Conservation (phyloP, 2,113 vertebrate species). For the rat (Rattus norvegicus) region DNA sequence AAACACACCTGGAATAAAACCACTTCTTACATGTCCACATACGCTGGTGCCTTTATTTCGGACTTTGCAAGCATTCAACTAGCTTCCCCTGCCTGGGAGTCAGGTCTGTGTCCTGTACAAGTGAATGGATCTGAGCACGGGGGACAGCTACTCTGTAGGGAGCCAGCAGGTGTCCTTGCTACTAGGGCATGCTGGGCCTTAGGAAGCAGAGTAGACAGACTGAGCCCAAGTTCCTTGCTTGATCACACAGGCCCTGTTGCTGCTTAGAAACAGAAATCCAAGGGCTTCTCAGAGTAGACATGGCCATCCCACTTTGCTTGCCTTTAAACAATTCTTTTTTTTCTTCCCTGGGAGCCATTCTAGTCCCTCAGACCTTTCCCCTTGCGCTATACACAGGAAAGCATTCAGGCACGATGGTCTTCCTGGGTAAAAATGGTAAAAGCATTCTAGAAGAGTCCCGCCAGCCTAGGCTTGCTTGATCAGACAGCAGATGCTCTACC, state of each 20-base stretch:
- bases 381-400: background rate
- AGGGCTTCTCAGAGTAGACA: background rate
- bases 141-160: background rate
- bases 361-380: background rate
- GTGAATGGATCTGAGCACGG: background rate
- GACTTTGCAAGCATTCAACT: background rate
- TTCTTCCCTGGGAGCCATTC: background rate
- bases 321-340: background rate
- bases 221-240: background rate
- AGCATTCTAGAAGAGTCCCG: slow-evolving; percentile 38
- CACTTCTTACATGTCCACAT: slow-evolving; percentile 80
- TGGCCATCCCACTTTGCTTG: background rate
- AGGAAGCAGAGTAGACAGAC: background rate
- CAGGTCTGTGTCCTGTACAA: background rate
- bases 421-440: slow-evolving; percentile 24
- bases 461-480: slow-evolving; percentile 67
- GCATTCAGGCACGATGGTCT: background rate
- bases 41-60: background rate
- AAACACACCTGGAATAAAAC: slow-evolving; percentile 87
- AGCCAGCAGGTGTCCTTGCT: background rate
- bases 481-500: slow-evolving; percentile 72
- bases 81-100: background rate
- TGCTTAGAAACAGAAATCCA: background rate
- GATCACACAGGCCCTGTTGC: background rate
- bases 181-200: background rate